A percentile compares a stretch with the other conserved stretches of the same genome.
Conservation (phyloP, 2,113 vertebrate genomes). For the Microcebus lehilahytsara region DNA sequence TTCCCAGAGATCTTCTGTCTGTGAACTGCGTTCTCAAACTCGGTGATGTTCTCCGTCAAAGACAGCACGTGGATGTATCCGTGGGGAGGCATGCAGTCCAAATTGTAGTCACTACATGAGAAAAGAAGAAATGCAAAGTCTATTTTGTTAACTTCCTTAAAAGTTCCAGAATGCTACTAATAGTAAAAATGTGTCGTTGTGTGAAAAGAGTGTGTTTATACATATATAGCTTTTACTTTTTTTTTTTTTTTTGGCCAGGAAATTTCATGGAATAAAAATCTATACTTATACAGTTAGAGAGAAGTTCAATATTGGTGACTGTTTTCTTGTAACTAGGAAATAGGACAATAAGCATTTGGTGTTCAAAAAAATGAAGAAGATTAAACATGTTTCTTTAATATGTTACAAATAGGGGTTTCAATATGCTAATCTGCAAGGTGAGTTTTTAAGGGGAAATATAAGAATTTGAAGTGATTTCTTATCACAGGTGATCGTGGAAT, state of each 20-base stretch:
- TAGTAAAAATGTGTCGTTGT: background rate
- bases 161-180: background rate
- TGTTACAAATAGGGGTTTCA: background rate
- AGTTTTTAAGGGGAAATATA: background rate
- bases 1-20: constrained; percentile 97
- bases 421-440: background rate
- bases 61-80: constrained; percentile 95
- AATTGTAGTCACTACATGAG: constrained; percentile 89
- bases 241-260: background rate
- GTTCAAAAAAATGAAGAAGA: constrained; percentile 3
- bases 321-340: background rate
- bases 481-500: background rate
- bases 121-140: constrained; percentile 26
- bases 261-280: background rate
- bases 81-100: constrained; percentile 95
- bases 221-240: background rate
- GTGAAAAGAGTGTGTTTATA: background rate
- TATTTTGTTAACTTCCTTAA: constrained; percentile 1
- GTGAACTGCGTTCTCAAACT: constrained; percentile 93
- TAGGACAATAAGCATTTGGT: background rate
- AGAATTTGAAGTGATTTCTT: constrained; percentile 33
- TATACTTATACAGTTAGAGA: background rate
- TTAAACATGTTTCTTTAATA: background rate
- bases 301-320: background rate
- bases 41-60: constrained; percentile 94